A percentile compares a stretch with the other conserved stretches of the same genome.
Evolutionary conservation across 2,113 vertebrate species (phyloP).

Genomic region (Serilophus lunatus): DNA sequence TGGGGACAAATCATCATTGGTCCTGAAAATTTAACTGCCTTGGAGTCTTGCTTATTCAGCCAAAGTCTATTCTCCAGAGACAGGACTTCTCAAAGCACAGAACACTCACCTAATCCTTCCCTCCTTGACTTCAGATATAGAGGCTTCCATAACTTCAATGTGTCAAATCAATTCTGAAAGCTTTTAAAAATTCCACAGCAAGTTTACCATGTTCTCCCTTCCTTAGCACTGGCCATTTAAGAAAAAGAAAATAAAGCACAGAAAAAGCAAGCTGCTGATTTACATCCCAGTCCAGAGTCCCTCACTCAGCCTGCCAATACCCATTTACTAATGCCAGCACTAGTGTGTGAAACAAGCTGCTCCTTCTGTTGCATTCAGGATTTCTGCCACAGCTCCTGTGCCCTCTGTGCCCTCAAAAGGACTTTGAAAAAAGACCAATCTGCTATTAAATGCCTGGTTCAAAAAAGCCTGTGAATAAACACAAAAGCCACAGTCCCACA

Average conservation of each 20-base stretch:
- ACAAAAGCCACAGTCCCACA: background rate
- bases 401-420: background rate
- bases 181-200: background rate
- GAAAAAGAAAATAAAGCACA: background rate
- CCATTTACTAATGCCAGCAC: background rate
- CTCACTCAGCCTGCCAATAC: slow-evolving; percentile 23
- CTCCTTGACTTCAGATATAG: background rate
- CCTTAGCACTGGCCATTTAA: background rate
- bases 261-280: background rate
- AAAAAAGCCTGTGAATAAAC: slow-evolving; percentile 7
- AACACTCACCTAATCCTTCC: background rate
- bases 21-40: background rate
- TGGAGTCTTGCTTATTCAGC: background rate
- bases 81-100: background rate
- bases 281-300: slow-evolving; percentile 6
- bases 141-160: background rate
- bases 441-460: slow-evolving; percentile 5
- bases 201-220: background rate
- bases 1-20: background rate
- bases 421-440: slow-evolving; percentile 37
- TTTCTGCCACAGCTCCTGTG: slow-evolving; percentile 33
- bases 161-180: background rate
- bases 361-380: slow-evolving; percentile 42
- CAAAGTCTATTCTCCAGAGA: background rate
- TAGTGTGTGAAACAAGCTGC: slow-evolving; percentile 41